Conservation (phyloP, 2,113 vertebrate species). For the Callipepla squamata region DNA sequence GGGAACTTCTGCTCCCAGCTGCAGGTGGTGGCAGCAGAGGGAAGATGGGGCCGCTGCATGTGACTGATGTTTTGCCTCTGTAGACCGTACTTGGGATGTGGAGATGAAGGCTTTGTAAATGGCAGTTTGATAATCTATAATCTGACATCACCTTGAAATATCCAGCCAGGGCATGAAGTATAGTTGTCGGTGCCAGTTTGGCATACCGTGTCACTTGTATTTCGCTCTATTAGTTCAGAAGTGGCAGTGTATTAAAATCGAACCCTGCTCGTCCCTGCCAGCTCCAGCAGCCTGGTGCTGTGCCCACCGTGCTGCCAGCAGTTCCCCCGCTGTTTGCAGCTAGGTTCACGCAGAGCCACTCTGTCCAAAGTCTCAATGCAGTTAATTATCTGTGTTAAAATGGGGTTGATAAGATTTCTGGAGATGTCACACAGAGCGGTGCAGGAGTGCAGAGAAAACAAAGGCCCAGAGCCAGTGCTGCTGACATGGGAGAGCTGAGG, state of each 20-base stretch:
- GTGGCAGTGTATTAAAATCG: conserved; percentile 67
- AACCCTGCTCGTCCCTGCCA: conserved; percentile 65
- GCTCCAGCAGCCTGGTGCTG: conserved; percentile 8
- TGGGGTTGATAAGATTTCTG: conserved; percentile 55
- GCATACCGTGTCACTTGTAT: conserved; percentile 1
- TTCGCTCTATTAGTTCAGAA: conserved; percentile 60
- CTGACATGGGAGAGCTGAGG: neutral
- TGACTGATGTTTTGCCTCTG: neutral
- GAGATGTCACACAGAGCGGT: conserved; percentile 51
- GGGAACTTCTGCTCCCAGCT: neutral
- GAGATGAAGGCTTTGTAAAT: conserved; percentile 8
- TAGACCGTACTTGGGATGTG: neutral
- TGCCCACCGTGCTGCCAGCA: conserved; percentile 52
- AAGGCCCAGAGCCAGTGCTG: conserved; percentile 10
- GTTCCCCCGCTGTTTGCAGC: conserved; percentile 53
- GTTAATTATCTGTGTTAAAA: conserved; percentile 72
- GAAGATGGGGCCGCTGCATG: neutral
- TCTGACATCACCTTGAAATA: conserved; percentile 75
- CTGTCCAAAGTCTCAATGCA: conserved; percentile 62
- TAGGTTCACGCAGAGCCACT: conserved; percentile 36
- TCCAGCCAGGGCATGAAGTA: conserved; percentile 62
- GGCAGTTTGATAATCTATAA: conserved; percentile 47
- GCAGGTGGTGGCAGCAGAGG: neutral
- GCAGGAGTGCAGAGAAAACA: conserved; percentile 42
- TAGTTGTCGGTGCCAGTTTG: conserved; percentile 63